phyloP scores from a whole-genome alignment of 2,113 vertebrate species.

The Eira barbara region DNA sequence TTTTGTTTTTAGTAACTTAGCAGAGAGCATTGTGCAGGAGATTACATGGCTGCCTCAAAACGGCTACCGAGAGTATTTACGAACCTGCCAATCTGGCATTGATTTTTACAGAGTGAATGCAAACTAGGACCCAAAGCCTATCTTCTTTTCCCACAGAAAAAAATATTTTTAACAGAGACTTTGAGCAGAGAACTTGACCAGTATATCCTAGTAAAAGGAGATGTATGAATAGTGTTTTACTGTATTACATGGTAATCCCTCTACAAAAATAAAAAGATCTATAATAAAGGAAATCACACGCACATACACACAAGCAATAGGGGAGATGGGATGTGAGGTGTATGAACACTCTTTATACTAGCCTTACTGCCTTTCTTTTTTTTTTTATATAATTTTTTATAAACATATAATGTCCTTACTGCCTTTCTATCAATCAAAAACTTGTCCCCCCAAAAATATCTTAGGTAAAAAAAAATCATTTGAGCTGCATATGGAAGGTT shows the following conservation, averaged over 20 bases:
- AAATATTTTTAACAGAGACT: neutral
- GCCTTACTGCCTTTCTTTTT: neutral
- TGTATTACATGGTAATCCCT: neutral
- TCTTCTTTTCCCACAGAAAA: neutral
- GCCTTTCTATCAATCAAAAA: neutral
- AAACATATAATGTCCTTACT: neutral
- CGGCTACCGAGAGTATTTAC: constrained; percentile 46
- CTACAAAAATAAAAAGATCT: constrained; percentile 26
- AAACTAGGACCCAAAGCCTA: constrained; percentile 14
- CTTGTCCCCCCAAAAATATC: neutral
- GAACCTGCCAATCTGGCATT: constrained; percentile 5
- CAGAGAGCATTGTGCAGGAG: neutral
- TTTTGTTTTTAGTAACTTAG: neutral
- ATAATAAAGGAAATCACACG: neutral
- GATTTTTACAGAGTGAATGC: constrained; percentile 22
- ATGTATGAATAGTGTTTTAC: neutral
- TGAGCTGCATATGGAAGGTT: neutral
- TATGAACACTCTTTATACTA: neutral
- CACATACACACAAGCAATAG: neutral
- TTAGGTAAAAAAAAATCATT: neutral
- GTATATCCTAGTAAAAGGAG: neutral
- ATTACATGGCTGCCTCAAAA: neutral
- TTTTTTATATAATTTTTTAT: too few relatives aligned
- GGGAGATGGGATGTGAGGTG: neutral
- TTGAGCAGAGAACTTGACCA: neutral